Evolutionary conservation across 2,888 invertebrate species (phyloP).

Genomic region (Carabus problematicus): DNA sequence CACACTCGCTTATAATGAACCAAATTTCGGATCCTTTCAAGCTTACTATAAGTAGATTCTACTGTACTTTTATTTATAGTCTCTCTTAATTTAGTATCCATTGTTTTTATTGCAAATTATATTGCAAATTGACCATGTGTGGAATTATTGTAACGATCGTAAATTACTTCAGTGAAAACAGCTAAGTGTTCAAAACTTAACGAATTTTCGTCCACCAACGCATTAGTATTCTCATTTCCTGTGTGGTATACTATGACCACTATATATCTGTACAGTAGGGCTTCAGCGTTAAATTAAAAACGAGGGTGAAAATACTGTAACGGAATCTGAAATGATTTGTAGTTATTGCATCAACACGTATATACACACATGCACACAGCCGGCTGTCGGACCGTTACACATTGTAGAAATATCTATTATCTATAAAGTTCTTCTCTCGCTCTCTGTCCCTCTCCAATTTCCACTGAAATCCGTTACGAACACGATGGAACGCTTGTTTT

Average conservation of each 20-base stretch:
- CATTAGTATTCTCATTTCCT: slow-evolving; percentile 1
- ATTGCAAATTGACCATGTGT: too few species aligned
- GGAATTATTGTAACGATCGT: too few species aligned
- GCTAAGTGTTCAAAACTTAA: neutral
- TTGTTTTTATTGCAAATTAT: too few species aligned
- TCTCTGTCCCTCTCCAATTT: too few species aligned
- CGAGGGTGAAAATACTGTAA: neutral
- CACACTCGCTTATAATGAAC: too few species aligned
- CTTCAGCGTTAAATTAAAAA: neutral
- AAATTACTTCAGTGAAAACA: too few species aligned
- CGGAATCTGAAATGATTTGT: slow-evolving; percentile 20
- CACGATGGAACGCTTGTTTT: slow-evolving; percentile 41
- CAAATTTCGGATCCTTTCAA: too few species aligned
- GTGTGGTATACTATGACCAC: neutral
- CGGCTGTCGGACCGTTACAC: slow-evolving; percentile 11
- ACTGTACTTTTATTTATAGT: too few species aligned
- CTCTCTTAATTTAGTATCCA: too few species aligned
- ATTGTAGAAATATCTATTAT: neutral
- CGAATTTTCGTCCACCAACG: slow-evolving; percentile 2
- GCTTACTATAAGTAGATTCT: too few species aligned
- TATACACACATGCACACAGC: neutral
- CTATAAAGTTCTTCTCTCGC: too few species aligned
- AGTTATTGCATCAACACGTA: slow-evolving; percentile 6
- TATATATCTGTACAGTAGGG: slow-evolving; percentile 4
- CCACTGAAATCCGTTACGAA: slow-evolving; percentile 28